A percentile compares a stretch with the other conserved stretches of the same genome.
These are phyloP conservation scores for Malthinus seriepunctatus DNA, from an alignment of 2,888 invertebrate species.

Conservation along the genomic window DNA sequence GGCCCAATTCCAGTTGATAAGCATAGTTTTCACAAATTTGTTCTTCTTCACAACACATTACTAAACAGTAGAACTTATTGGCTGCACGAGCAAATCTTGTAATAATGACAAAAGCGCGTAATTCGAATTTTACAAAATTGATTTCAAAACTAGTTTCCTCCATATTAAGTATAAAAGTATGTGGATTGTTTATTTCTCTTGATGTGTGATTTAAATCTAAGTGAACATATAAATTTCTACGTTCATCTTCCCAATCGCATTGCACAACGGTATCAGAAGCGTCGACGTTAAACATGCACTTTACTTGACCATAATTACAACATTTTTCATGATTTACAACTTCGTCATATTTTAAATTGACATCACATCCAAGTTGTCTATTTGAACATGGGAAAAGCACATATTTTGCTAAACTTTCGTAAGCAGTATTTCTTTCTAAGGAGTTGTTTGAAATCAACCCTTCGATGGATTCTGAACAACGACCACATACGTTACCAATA, in stretches of 20 bases:
- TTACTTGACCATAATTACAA: conserved; percentile 36
- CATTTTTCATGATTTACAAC: conserved; percentile 36
- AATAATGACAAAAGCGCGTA: conserved; percentile 38
- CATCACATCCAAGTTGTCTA: conserved; percentile 38
- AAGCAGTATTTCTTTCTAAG: conserved; percentile 14
- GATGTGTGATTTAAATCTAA: conserved; percentile 24
- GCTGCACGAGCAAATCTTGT: conserved; percentile 33
- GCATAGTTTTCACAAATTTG: conserved; percentile 18
- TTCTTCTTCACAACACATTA: conserved; percentile 2
- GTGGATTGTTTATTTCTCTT: not conserved
- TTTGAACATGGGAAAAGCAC: conserved; percentile 40
- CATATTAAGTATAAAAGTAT: conserved; percentile 7
- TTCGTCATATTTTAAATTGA: conserved; percentile 32
- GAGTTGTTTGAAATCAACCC: conserved; percentile 15
- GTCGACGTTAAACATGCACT: conserved; percentile 34
- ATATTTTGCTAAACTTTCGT: conserved; percentile 25
- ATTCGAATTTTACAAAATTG: conserved; percentile 39
- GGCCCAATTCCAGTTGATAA: conserved; percentile 26
- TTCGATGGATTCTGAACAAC: conserved; percentile 1
- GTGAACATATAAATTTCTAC: conserved; percentile 40
- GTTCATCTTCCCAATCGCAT: conserved; percentile 41
- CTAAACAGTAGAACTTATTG: conserved; percentile 14
- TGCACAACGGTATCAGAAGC: conserved; percentile 12
- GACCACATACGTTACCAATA: conserved; percentile 16
- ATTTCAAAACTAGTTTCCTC: conserved; percentile 16